Evolutionary conservation across 2,797 vertebrate genomes (phyloP).

Genomic region (Eurystomus glaucurus): DNA sequence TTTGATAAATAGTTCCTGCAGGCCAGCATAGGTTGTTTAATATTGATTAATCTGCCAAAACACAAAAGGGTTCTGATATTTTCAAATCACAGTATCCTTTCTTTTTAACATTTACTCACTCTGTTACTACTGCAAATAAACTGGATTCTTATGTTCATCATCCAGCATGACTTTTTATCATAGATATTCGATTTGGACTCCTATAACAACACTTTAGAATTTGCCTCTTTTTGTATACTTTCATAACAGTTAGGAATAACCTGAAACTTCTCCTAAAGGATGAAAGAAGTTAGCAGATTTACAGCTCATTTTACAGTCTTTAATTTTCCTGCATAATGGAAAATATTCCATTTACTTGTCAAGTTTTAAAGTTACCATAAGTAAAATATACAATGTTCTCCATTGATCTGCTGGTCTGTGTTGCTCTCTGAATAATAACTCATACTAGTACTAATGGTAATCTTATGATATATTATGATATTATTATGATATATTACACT

Average conservation of each 20-base stretch:
- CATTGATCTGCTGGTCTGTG: background rate
- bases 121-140: background rate
- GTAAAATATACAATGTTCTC: background rate
- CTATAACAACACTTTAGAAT: background rate
- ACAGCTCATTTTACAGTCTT: background rate
- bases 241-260: background rate
- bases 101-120: background rate
- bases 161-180: background rate
- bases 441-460: background rate
- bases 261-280: background rate
- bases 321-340: conserved; percentile 4
- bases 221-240: background rate
- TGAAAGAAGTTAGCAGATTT: background rate
- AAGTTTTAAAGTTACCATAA: conserved; percentile 14
- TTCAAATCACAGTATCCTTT: background rate
- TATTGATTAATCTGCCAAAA: background rate
- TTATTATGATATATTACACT: background rate
- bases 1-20: background rate
- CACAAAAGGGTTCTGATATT: background rate
- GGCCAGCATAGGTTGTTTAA: background rate
- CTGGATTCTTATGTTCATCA: background rate
- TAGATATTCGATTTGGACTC: background rate
- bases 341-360: background rate
- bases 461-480: background rate
- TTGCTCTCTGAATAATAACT: conserved; percentile 5